Base-by-base conservation (phyloP, 2,888 invertebrate species). In the Synergus itoensis region DNA sequence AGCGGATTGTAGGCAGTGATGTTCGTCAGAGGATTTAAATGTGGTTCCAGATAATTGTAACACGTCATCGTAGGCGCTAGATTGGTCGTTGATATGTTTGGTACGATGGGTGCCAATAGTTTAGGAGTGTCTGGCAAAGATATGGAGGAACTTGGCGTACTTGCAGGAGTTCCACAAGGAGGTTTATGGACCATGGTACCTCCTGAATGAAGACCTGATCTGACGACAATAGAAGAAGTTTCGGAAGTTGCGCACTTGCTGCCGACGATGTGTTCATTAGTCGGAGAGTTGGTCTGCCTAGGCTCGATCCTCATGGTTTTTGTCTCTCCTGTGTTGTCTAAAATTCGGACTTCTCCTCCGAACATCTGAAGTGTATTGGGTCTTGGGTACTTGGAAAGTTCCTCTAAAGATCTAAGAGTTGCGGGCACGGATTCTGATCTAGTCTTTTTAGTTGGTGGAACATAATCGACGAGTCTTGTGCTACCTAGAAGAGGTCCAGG, bases 401-500 rank as follows among this genome's bases (percentile, higher is more conserved):
- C 95, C 86, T 95, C 95, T 65, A 95, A 90, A 14, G 94, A 93
- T 64, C 94, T 91, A 60, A 94, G 88, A 40, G 93, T 92, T 62
- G 93, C 90, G 7, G 93, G 91, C 69, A 92, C 93, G 16, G 92
- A 90, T 81, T 94, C 94, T 43, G 93, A 89, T 12, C 84, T 81
- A 1, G 80, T 45, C 85, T 94, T 93, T 89, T 94, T 94, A 28
- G 92, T 89, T 75, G 94, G 93, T 41, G 92, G 88, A 80, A 93
- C 93, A 82, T 93, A 95, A 14, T 97, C 97, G 18, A 97, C 96
- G 57, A 97, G 93, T 76, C 97, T 94, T 1, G 97, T 97, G 88
- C 96, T 96, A 7, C 97, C 97, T 40, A 97, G 93, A 82, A 97
- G 93, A 0, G 97, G 97, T 0, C 97, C 97, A 0, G 97, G 97